Evolutionary conservation across 2,797 vertebrate species (phyloP).

Genomic region (Lindbergichthys nudifrons): DNA sequence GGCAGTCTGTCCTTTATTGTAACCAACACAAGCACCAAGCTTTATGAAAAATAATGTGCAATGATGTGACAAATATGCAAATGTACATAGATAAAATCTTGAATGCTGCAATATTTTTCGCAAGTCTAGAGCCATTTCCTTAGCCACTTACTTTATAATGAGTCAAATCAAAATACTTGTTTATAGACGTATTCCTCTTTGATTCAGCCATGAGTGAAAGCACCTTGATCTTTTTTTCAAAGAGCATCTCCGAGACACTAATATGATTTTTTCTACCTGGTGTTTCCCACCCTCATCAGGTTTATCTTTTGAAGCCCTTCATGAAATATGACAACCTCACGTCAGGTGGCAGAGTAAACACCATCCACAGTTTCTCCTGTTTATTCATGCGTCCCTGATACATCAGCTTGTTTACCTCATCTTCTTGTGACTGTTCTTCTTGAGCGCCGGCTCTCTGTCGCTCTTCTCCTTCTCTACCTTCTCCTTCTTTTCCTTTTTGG

Average conservation of each 20-base stretch:
- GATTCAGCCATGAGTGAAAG: slow-evolving; percentile 5
- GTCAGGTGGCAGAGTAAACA: slow-evolving; percentile 35
- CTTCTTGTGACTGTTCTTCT: slow-evolving; percentile 99
- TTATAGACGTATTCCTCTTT: not conserved
- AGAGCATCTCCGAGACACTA: not conserved
- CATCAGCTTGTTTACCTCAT: slow-evolving; percentile 89
- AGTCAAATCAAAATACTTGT: too few species aligned
- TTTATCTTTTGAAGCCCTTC: slow-evolving; percentile 20
- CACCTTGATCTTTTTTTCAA: slow-evolving; percentile 30
- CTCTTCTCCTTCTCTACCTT: slow-evolving; percentile 96
- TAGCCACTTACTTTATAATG: too few species aligned
- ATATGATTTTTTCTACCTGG: slow-evolving; percentile 21
- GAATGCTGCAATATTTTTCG: too few species aligned
- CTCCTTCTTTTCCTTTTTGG: slow-evolving; percentile 99
- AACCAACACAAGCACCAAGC: too few species aligned
- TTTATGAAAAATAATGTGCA: too few species aligned
- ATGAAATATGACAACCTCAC: slow-evolving; percentile 27
- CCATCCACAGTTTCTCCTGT: slow-evolving; percentile 7
- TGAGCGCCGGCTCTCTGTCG: slow-evolving; percentile 94
- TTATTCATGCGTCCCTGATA: slow-evolving; percentile 48
- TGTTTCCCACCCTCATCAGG: slow-evolving; percentile 10
- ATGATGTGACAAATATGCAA: too few species aligned
- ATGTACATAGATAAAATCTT: too few species aligned
- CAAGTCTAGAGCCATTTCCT: too few species aligned
- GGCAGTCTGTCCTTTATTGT: too few species aligned